Evolutionary conservation across 2,797 vertebrate genomes (phyloP), one percentile per base, ranked within the genome.

Genomic region (Trematocara caparti): DNA sequence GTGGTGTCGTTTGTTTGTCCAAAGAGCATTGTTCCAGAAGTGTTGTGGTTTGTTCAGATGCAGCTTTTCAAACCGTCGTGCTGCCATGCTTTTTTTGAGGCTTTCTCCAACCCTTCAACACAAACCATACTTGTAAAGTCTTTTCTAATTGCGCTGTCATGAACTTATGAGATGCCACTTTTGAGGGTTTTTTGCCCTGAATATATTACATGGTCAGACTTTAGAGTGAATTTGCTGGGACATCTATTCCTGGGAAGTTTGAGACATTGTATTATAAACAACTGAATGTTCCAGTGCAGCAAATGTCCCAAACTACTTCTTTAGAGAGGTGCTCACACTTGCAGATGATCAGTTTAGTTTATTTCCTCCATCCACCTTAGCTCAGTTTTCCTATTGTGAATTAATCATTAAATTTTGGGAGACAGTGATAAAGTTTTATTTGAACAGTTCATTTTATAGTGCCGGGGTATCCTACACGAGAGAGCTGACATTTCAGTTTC

Each of bases 141-240:
- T 34, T 59, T 59, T n/a, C 55, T 59, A 59, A 34, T 59, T 59
- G 0, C 30, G 7, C 30, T 34, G 55, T 59, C 55, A 59, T 34
- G 30, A 59, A 59, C 5, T 59, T 0, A n/a, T 59, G 55, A 34
- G 4, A 12, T n/a, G 30, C 30, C 30, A 59, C 17, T 34, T 59
- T 59, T 34, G 30, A 34, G 55, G 8, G 0, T 0, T 34, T 34
- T 34, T 1, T 0, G 1, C 57, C 15, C 10, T 53, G 51, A 1
- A 19, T 8, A 19, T 8, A 36, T 36, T 62, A 17, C 32, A 62
- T 19, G 17, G 57, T 2, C 57, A 3, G 32, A 62, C 32, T 12
- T 62, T 12, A 19, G 57, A 36, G 57, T 62, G 32, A 62, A 36
- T 62, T 19, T 62, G 57, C 57, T 62, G 32, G 10, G 6, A 36